Base-by-base conservation (phyloP, 2,888 invertebrate genomes). In the Phaonia tiefii region DNA sequence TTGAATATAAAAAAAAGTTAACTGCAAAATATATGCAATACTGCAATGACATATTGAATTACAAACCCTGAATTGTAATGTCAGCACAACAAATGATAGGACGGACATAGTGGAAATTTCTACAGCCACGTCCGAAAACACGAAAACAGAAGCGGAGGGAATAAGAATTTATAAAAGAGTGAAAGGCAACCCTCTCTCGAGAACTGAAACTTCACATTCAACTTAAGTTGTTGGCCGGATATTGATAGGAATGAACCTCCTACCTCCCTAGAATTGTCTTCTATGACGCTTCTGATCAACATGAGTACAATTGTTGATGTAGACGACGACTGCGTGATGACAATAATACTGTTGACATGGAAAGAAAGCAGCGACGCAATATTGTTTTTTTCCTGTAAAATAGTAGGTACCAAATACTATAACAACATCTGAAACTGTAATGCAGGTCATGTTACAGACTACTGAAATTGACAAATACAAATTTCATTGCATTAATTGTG, bases 401-500 rank as follows among this genome's bases (percentile, higher is more conserved):
- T n/a, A n/a, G n/a, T n/a, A n/a, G n/a, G n/a, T n/a, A n/a, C n/a
- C n/a, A n/a, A 63, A 49, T 60, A 65, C 37, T 13, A 26, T n/a
- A 73, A 31, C 67, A 76, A 74, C 42, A 66, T 58, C 46, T 63
- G 74, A 75, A 75, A 67, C 37, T 77, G 56, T 72, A 75, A 81
- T 78, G 75, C 81, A 81, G 81, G 77, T 78, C 81, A 78, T 81
- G 80, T 80, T 77, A 80, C 80, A 80, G 3, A 72, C n/a, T 66
- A 20, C 44, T 65, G 56, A 58, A 70, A 58, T 73, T 76, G 69
- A 80, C 69, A 80, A 58, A 44, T 42, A 71, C 49, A 74, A 71
- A 54, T 79, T 70, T 66, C 20, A 58, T 65, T 49, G 26, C 70
- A 15, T 71, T n/a, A n/a, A n/a, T n/a, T 42, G 66, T 42, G 22